Conservation (phyloP, 2,113 vertebrate genomes). For the Centropus unirufus region DNA sequence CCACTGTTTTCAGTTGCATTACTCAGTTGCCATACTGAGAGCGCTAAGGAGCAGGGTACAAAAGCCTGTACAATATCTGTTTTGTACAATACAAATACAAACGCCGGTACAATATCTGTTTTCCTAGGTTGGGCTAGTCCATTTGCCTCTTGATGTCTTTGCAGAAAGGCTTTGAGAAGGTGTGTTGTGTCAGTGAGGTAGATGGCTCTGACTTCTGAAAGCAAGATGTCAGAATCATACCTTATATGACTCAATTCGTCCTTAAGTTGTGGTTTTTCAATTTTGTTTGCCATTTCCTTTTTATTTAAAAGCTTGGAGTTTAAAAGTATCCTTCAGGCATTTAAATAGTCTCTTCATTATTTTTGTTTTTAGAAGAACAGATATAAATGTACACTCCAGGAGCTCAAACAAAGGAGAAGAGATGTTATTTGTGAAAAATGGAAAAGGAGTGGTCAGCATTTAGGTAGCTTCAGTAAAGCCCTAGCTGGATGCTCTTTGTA, state of each 20-base stretch:
- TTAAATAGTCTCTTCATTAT: neutral
- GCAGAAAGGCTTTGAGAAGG: neutral
- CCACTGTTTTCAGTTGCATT: neutral
- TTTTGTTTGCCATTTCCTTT: constrained; percentile 55
- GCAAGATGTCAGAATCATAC: neutral
- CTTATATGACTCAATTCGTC: neutral
- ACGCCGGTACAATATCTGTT: neutral
- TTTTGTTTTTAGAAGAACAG: neutral
- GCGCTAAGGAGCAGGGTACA: neutral
- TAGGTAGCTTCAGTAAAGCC: neutral
- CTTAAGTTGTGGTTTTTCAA: constrained; percentile 7
- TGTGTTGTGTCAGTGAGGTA: neutral
- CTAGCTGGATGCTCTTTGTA: neutral
- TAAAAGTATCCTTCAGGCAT: constrained; percentile 53
- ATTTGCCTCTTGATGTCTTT: neutral
- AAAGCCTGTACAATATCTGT: neutral
- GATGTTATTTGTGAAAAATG: neutral
- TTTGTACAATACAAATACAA: no score
- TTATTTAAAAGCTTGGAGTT: constrained; percentile 42
- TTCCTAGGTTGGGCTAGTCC: neutral
- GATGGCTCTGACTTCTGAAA: no score
- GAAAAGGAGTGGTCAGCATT: neutral
- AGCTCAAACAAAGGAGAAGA: neutral
- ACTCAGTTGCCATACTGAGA: neutral
- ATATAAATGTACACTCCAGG: neutral